Evolutionary conservation across 2,113 vertebrate genomes (phyloP), one percentile per base, ranked within the genome.

Genomic region (Seriola aureovittata): DNA sequence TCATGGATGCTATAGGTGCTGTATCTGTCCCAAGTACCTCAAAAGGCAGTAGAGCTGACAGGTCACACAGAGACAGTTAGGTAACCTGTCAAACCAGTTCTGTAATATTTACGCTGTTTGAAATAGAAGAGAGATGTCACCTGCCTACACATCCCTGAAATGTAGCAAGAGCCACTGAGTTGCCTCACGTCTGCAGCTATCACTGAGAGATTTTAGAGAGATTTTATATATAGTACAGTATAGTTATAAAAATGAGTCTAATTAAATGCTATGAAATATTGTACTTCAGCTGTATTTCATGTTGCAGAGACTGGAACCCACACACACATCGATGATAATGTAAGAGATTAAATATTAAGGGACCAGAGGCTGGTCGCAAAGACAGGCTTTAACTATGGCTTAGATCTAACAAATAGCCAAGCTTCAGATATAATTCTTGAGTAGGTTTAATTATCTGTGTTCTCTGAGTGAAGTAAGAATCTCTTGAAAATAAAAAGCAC

Each of bases 1-100:
- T 13, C 64, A 29, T 44, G n/a, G 40, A 52, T 64, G 50, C 59
- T 63, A 12, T 16, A 55, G 79, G 21, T 68, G 6, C 36, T 67
- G 21, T n/a, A 29, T 38, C 44, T 44, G 60, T 40, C 29, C 36
- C 6, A 9, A 50, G 62, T 40, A 36, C 40, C 55, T 71, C 46
- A 36, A 60, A n/a, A 74, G 8, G 19, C 46, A 75, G 59, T 32
- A 68, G 60, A 76, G 44, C 77, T 71, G 77, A 84, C 80, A 78
- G 48, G 32, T 13, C 6, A 0, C 55, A 69, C 40, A 19, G 32
- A 76, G 57, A 52, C 65, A 21, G n/a, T 68, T 55, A 8, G 63
- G 58, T 36, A 55, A 62, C 38, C 80, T 79, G 52, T 80, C 74
- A 58, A n/a, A 82, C 4, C 65, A 17, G 32, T 67, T 29, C 23